Evolutionary conservation across 2,888 invertebrate genomes (phyloP), one percentile per base, ranked within the genome.

Genomic region (Drosophila recens): DNA sequence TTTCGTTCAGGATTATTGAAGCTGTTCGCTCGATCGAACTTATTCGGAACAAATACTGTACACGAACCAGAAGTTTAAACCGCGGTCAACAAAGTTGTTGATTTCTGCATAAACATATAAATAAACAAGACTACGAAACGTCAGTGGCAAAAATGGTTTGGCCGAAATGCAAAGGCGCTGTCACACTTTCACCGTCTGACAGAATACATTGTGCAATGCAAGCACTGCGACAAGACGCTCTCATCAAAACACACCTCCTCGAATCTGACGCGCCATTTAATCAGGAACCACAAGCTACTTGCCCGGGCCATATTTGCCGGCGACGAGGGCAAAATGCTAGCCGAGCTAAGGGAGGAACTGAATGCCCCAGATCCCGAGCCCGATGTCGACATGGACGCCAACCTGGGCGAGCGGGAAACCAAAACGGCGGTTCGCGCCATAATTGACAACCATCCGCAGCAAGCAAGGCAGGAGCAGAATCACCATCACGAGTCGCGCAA

Each of bases 231-330:
- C 61, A 87, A 89, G 45, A 87, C 89, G 10, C 82, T 87, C 3
- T 89, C 86, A 38, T 89, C 86, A 8, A 87, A 87, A 63, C 89
- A 87, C 45, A 89, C 86, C 3, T 87, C 87, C 11, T 89, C 89
- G 42, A 87, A 87, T 67, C 56, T 87, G 54, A 87, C 89, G 80
- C 86, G 86, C 65, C 86, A 87, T 56, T 66, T 87, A 43, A 82
- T 85, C 17, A 52, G 84, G 54, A 85, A 88, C 49, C 84, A 85
- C 46, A 85, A 80, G 38, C 23, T 77, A 23, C 42, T 85, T 10
- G 88, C 84, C 13, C 76, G 86, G 3, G 76, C 83, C 1, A 76
- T 85, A 56, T 85, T 88, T 9, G 84, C 86, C 46, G 84, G 86
- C 4, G 84, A 85, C 57, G 84, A 87, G 42, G 84, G 88, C 0